A percentile compares a stretch with the other conserved stretches of the same genome.
These are phyloP conservation scores for Pollenia amentaria DNA, from an alignment of 2,888 invertebrate genomes.

Conservation along the genomic window DNA sequence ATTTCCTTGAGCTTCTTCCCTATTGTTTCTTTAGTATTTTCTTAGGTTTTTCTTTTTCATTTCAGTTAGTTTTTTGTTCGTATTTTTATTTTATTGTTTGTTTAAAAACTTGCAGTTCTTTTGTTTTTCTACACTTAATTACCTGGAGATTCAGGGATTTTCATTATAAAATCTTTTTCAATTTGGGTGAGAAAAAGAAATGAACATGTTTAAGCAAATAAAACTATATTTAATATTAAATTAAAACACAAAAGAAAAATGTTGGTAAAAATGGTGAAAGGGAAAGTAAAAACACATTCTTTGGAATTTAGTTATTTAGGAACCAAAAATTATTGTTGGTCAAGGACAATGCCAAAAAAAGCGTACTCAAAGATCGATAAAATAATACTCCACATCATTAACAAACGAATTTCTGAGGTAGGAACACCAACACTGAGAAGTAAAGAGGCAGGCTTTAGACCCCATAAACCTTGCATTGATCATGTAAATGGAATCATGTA, in stretches of 20 bases:
- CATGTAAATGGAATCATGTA: too few relatives aligned
- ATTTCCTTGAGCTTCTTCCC: slow-evolving; percentile 30
- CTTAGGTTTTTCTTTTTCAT: background rate
- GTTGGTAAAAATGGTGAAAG: background rate
- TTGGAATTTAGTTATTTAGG: too few relatives aligned
- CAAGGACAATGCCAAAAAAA: too few relatives aligned
- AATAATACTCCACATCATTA: too few relatives aligned
- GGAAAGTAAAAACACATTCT: too few relatives aligned
- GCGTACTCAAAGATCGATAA: too few relatives aligned
- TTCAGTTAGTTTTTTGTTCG: background rate
- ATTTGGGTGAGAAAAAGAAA: slow-evolving; percentile 45
- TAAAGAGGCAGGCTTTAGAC: too few relatives aligned
- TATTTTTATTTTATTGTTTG: slow-evolving; percentile 24
- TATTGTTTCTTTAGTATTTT: slow-evolving; percentile 43
- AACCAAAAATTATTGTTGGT: too few relatives aligned
- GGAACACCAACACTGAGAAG: too few relatives aligned
- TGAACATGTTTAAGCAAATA: slow-evolving; percentile 39
- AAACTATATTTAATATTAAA: slow-evolving; percentile 35
- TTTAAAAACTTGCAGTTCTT: slow-evolving; percentile 44
- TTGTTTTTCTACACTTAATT: slow-evolving; percentile 66
- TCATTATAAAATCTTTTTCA: slow-evolving; percentile 59
- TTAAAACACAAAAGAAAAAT: slow-evolving; percentile 5
- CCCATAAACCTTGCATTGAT: too few relatives aligned
- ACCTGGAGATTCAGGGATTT: slow-evolving; percentile 69
- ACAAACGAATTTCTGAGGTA: too few relatives aligned